These are phyloP conservation scores for Nilaparvata lugens DNA, from an alignment of 1,140 invertebrate species.

Conservation along the genomic window DNA sequence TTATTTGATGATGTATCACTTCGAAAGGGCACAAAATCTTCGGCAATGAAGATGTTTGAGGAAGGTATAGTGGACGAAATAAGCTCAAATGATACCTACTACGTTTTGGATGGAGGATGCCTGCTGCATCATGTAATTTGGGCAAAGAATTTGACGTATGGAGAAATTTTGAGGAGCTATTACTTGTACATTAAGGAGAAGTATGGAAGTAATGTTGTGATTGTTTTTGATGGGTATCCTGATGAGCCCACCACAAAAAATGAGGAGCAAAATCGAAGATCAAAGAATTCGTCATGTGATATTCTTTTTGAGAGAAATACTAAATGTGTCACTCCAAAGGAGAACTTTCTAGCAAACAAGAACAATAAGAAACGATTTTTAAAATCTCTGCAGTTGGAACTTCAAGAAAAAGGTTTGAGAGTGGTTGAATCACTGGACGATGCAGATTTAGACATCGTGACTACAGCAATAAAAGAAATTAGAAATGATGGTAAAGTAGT, in stretches of 20 bases:
- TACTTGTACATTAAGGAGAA: background rate
- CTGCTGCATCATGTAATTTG: slow-evolving; percentile 14
- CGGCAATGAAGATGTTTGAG: slow-evolving; percentile 1
- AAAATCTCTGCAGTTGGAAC: background rate
- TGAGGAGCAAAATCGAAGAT: background rate
- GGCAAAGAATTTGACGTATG: slow-evolving; percentile 9
- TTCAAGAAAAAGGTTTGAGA: background rate
- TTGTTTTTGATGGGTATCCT: too few species aligned
- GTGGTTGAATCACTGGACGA: background rate
- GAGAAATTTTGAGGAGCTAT: background rate
- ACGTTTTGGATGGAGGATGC: slow-evolving; percentile 14
- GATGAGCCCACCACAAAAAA: background rate
- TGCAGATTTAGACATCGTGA: background rate
- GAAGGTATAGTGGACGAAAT: background rate
- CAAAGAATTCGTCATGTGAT: background rate
- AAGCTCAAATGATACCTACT: background rate
- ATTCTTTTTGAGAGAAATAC: background rate
- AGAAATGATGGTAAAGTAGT: background rate
- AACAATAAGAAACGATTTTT: background rate
- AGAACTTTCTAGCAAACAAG: background rate
- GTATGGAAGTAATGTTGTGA: background rate
- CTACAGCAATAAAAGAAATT: background rate
- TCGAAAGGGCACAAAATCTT: slow-evolving; percentile 13
- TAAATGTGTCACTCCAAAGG: background rate
- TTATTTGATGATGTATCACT: slow-evolving; percentile 15